Evolutionary conservation across 2,797 vertebrate species (phyloP), one percentile per base, ranked within the genome.

Genomic region (Lutjanus campechanus): DNA sequence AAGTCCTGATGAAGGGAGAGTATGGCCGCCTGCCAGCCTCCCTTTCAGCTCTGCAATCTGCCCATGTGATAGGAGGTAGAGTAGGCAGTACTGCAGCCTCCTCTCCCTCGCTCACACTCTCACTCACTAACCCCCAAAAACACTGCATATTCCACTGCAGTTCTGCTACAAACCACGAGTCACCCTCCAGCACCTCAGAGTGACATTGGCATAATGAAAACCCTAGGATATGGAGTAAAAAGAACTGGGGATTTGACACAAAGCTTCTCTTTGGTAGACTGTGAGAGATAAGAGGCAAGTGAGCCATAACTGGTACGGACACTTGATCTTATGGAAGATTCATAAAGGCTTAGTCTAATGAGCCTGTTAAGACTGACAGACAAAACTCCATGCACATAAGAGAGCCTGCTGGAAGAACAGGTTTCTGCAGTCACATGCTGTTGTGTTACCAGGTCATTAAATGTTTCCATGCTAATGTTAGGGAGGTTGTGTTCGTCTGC

Each of bases 1-100:
- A 92, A 88, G 88, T 82, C 84, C 89, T 88, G 89, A 90, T 88
- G 88, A 92, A 90, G 89, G 80, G 78, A 90, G 90, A 88, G 82
- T 79, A 82, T 93, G 95, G 95, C 93, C 1, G 13, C 66, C 76
- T 89, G 94, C 95, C 94, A 96, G 88, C 79, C 82, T 86, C 89
- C 89, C 89, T 88, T 89, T 95, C 90, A 87, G 93, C 87, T 93
- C 93, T 90, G 93, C 93, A 95, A 93, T 94, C 92, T 95, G 94
- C 89, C 89, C 88, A 85, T 93, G 93, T 92, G 90, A 93, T 88
- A 80, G 79, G 81, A 89, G 86, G 86, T 88, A 89, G 83, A 87
- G 87, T 85, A 90, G 82, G 88, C 91, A 85, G 85, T 73, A 76
- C 92, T 91, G 91, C 93, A 94, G 90, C 89, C 84, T 90, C 82